Evolutionary conservation across 2,888 invertebrate genomes (phyloP).

Genomic region (Dynastes grantii): DNA sequence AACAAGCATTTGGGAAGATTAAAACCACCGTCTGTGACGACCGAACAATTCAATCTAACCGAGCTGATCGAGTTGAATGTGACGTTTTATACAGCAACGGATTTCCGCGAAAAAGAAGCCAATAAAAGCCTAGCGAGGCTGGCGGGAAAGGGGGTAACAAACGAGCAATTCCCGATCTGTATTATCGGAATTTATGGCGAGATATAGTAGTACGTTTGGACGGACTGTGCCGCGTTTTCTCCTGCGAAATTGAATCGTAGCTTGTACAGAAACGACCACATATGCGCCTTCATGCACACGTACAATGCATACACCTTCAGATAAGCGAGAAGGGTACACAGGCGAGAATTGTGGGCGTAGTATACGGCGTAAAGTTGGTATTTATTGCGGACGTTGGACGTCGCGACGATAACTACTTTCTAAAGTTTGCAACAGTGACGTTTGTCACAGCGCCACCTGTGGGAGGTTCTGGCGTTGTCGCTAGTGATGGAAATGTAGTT

Average conservation of each 20-base stretch:
- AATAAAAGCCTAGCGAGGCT: not conserved
- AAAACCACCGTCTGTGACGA: too few relatives aligned
- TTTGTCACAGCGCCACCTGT: not conserved
- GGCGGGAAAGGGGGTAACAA: constrained; percentile 11
- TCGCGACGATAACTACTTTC: constrained; percentile 8
- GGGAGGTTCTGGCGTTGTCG: not conserved
- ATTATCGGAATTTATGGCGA: constrained; percentile 41
- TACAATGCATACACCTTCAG: not conserved
- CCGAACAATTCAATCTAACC: too few relatives aligned
- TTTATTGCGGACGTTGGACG: constrained; percentile 16
- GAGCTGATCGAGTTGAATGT: too few relatives aligned
- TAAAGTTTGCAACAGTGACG: constrained; percentile 1
- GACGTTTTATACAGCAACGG: too few relatives aligned
- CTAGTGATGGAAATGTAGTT: too few relatives aligned
- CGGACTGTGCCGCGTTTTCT: not conserved
- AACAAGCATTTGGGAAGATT: too few relatives aligned
- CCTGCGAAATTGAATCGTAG: constrained; percentile 33
- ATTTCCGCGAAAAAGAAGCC: too few relatives aligned
- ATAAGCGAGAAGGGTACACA: too few relatives aligned
- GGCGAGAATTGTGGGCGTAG: constrained; percentile 17
- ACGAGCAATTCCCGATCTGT: constrained; percentile 33
- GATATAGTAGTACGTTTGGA: constrained; percentile 27
- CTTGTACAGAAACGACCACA: not conserved
- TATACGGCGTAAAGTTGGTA: not conserved
- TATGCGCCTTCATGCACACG: not conserved